Evolutionary conservation across 1,140 invertebrate genomes (phyloP).

Genomic region (Pectinophora gossypiella): DNA sequence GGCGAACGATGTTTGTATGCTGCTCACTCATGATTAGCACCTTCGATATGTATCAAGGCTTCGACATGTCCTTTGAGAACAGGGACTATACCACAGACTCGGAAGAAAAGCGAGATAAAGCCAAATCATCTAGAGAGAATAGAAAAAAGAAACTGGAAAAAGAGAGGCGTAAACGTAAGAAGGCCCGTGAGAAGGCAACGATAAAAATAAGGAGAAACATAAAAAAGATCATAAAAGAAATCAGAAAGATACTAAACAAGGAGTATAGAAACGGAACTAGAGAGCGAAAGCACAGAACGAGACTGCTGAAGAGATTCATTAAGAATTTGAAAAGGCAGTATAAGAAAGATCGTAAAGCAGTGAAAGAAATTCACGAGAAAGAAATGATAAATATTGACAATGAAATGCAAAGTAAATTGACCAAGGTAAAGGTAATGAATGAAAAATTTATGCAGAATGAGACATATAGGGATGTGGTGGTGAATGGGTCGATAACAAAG

Average conservation of each 20-base stretch:
- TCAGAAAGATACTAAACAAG: constrained; percentile 45
- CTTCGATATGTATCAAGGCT: constrained; percentile 53
- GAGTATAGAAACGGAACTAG: constrained; percentile 44
- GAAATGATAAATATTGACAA: constrained; percentile 45
- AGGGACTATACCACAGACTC: constrained; percentile 38
- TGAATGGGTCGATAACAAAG: constrained; percentile 42
- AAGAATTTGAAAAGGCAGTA: constrained; percentile 48
- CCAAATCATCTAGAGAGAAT: constrained; percentile 29
- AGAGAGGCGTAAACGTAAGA: constrained; percentile 31
- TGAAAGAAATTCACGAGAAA: constrained; percentile 44
- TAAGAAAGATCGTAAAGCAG: constrained; percentile 39
- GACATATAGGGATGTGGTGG: constrained; percentile 47
- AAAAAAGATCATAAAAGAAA: constrained; percentile 45
- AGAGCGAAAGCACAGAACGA: constrained; percentile 47
- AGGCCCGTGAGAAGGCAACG: constrained; percentile 39
- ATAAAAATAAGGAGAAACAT: constrained; percentile 47
- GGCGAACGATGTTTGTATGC: constrained; percentile 49
- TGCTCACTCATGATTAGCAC: constrained; percentile 41
- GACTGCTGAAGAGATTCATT: constrained; percentile 51
- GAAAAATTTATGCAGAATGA: constrained; percentile 37
- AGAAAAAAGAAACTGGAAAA: constrained; percentile 16
- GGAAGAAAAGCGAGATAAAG: constrained; percentile 33
- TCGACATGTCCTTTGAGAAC: constrained; percentile 50
- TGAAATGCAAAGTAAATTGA: constrained; percentile 29
- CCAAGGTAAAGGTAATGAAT: constrained; percentile 40